These are phyloP conservation scores for Drosophila kanekoi DNA, from an alignment of 2,888 invertebrate species.

Conservation along the genomic window DNA sequence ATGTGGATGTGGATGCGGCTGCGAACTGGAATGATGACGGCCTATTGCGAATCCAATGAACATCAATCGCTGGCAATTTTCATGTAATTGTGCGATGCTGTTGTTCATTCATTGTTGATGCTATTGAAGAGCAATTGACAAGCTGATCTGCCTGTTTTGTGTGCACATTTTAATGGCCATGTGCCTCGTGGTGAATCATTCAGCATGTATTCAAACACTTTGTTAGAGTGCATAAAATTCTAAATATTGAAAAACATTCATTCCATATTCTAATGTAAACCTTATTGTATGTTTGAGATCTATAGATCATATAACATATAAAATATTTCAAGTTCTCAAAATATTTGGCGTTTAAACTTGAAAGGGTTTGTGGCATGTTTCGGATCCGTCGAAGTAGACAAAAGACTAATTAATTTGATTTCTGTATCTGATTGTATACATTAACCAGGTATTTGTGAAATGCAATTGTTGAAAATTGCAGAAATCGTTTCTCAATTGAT, in stretches of 20 bases:
- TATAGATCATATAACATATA: too few relatives aligned
- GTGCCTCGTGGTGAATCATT: constrained; percentile 45
- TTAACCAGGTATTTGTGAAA: background rate
- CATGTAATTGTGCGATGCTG: constrained; percentile 76
- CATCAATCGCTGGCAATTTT: constrained; percentile 81
- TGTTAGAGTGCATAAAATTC: background rate
- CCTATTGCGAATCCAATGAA: constrained; percentile 69
- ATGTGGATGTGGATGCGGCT: constrained; percentile 39
- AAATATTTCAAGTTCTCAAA: too few relatives aligned
- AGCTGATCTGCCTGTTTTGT: constrained; percentile 45
- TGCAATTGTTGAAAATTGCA: background rate
- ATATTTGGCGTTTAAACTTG: too few relatives aligned
- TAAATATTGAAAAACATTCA: background rate
- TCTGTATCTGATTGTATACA: too few relatives aligned
- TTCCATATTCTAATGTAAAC: background rate
- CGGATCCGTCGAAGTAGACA: too few relatives aligned
- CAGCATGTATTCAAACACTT: constrained; percentile 24
- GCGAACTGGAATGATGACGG: constrained; percentile 62
- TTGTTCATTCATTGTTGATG: constrained; percentile 50
- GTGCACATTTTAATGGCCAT: constrained; percentile 53
- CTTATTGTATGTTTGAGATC: too few relatives aligned
- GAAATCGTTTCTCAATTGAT: background rate
- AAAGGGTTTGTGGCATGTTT: too few relatives aligned
- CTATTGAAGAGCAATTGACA: constrained; percentile 55
- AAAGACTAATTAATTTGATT: too few relatives aligned